phyloP scores from a whole-genome alignment of 1,140 invertebrate genomes.

The Schlechtendalia chinensis region DNA sequence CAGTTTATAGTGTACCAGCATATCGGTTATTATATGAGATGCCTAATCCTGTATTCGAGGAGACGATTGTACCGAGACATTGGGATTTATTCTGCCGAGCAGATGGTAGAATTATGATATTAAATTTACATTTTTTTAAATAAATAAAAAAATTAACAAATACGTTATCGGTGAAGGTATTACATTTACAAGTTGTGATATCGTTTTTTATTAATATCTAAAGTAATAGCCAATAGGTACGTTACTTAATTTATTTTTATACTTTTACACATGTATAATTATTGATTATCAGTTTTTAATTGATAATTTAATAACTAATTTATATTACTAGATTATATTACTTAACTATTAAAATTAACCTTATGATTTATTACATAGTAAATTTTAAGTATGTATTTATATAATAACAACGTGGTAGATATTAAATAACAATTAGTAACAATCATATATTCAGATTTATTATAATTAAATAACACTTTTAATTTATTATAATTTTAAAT shows the following conservation, averaged over 20 bases:
- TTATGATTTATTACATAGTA: background rate
- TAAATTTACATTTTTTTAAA: background rate
- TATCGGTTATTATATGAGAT: conserved; percentile 1
- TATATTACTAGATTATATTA: background rate
- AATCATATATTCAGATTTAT: background rate
- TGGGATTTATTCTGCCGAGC: conserved; percentile 31
- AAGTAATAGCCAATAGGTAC: background rate
- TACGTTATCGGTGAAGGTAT: background rate
- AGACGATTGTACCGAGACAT: conserved; percentile 32
- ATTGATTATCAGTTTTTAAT: too few relatives aligned
- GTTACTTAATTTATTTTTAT: background rate
- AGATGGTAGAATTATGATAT: conserved; percentile 35
- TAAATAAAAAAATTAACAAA: background rate
- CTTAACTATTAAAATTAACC: background rate
- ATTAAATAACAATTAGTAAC: background rate
- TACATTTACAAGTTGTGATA: background rate
- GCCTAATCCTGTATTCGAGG: conserved; percentile 39
- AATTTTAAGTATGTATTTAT: background rate
- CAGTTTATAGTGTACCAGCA: conserved; percentile 1
- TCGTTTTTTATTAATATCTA: background rate
- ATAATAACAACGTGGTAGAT: background rate
- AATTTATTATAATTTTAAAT: background rate
- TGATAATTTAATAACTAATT: background rate
- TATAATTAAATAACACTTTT: background rate
- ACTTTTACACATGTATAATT: background rate